phyloP scores from a whole-genome alignment of 1,140 invertebrate species.

The Aphelenchoides besseyi region DNA sequence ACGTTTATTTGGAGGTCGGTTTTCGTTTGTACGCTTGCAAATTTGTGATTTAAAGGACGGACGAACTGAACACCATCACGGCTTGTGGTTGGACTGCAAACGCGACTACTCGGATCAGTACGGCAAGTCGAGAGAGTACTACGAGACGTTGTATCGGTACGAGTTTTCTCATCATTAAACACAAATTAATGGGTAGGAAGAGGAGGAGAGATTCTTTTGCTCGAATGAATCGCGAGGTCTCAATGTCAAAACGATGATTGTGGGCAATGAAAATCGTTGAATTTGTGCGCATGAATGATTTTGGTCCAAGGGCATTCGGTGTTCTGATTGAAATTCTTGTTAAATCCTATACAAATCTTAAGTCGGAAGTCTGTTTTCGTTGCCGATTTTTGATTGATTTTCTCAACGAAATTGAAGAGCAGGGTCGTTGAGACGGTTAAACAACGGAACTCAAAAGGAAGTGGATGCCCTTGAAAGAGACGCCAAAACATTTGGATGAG shows the following conservation, averaged over 20 bases:
- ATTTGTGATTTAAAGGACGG: conserved; percentile 50
- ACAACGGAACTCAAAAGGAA: background rate
- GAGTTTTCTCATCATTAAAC: background rate
- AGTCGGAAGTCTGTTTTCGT: background rate
- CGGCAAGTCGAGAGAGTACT: conserved; percentile 56
- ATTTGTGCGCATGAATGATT: background rate
- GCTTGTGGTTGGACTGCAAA: conserved; percentile 61
- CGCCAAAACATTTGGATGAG: background rate
- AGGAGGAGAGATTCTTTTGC: background rate
- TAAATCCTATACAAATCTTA: background rate
- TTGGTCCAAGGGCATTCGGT: background rate
- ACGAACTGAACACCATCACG: conserved; percentile 60
- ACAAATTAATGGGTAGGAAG: too few species aligned
- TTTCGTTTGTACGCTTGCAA: background rate
- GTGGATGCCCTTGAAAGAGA: background rate
- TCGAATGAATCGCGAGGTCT: background rate
- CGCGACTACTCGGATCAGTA: conserved; percentile 61
- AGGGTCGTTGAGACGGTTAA: too few species aligned
- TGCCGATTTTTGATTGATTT: background rate
- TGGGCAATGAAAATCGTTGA: background rate
- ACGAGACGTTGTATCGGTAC: conserved; percentile 60
- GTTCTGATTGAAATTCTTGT: background rate
- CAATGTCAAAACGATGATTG: background rate
- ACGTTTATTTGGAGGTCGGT: conserved; percentile 52
- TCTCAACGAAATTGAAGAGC: background rate